Evolutionary conservation across 2,113 vertebrate species (phyloP).

Genomic region (Aspiorhynchus laticeps): DNA sequence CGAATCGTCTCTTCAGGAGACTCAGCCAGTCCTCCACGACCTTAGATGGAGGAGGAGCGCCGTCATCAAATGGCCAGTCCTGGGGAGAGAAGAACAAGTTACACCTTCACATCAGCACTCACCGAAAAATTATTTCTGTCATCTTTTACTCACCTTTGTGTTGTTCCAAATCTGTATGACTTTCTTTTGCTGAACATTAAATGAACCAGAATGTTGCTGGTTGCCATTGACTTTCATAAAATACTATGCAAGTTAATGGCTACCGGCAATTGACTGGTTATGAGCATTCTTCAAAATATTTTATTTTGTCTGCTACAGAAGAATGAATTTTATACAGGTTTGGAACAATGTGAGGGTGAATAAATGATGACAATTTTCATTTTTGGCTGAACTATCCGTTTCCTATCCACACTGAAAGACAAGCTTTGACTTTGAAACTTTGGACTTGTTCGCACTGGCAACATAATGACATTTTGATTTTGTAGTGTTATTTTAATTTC

Average conservation of each 20-base stretch:
- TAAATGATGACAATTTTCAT: not conserved
- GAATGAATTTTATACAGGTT: too few species aligned
- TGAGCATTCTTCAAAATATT: too few species aligned
- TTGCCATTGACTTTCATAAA: too few species aligned
- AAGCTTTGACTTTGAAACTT: not conserved
- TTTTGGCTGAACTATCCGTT: not conserved
- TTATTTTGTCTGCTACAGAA: too few species aligned
- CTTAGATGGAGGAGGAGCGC: conserved; percentile 90
- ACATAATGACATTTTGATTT: not conserved
- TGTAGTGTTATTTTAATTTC: not conserved
- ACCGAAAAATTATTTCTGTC: too few species aligned
- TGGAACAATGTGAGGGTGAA: not conserved
- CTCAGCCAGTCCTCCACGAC: conserved; percentile 97
- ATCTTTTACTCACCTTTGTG: too few species aligned
- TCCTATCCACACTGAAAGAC: not conserved
- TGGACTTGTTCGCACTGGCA: not conserved
- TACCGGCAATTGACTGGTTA: too few species aligned
- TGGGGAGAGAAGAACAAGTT: conserved; percentile 59
- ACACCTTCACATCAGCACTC: not conserved
- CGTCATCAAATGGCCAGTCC: conserved; percentile 98
- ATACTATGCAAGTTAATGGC: too few species aligned
- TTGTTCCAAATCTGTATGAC: not conserved
- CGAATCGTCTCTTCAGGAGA: conserved; percentile 90
- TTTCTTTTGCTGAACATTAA: too few species aligned
- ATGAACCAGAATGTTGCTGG: too few species aligned